Base-by-base conservation (phyloP, 2,888 invertebrate genomes). In the Dasypogon diadema region DNA sequence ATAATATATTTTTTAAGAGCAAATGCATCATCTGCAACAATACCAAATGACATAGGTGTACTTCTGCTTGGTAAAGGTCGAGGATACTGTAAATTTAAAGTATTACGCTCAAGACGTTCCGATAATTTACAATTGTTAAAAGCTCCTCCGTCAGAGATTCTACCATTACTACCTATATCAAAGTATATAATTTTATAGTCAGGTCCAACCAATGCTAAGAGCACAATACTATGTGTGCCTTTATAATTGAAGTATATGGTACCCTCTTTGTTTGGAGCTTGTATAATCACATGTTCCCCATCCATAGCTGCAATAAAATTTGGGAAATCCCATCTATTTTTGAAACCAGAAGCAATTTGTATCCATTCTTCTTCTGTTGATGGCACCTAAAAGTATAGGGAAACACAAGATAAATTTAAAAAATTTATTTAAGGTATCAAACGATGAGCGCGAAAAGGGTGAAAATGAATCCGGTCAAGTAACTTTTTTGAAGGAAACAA, bases 1-100 rank as follows among this genome's bases (percentile, higher is more conserved):
- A 79, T 77, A 63, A 79, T 76, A 54, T 77, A 74, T 58, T 72
- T 79, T 56, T 78, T 77, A 24, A 70, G 34, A 3, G 75, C 54
- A 54, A 76, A 77, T 60, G 70, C 77, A 58, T 76, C 76, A 55
- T 76, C 76, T 14, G 76, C 74, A 46, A 74, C 70, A 8, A 73
- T 56, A 10, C 48, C 46, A 76, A 63, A 76, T 16, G 73, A 65
- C 10, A 46, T 48, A 51, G 63, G 24, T 24, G 48, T 65, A n/a
- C 24, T 63, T 65, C 55, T 54, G 21, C 16, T 24, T 42, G 63
- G 48, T 12, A 16, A 48, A 6, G 60, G 26, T 37, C 54, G 18
- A 22, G 63, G 26, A 22, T 8, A 3, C 1, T 73, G 65, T 26
- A 76, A 63, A 60, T 82, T 73, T 65, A 73, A 73, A 3, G 42